Base-by-base conservation (phyloP, 2,888 invertebrate genomes). In the Norana najaformis region DNA sequence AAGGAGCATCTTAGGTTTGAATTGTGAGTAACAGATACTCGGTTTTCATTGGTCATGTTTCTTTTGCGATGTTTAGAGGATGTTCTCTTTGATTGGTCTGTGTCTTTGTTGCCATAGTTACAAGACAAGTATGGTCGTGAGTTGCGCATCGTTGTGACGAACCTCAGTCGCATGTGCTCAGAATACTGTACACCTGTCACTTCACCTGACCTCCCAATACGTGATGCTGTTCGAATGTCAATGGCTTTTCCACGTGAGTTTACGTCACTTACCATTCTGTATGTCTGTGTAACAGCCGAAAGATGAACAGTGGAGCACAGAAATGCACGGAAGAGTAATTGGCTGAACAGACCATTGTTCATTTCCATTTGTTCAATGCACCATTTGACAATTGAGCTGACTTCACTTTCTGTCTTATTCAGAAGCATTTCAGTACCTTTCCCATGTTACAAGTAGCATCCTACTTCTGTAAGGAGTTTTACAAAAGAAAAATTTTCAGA, bases 241-340 rank as follows among this genome's bases (percentile, higher is more conserved):
- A 92, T 92, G 92, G 91, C 92, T 30, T 92, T 92, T 89, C 92
- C 92, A 35, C 91, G 92, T 92, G 37, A 35, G 83, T 83, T 41
- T 23, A 14, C 37, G 5, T n/a, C 16, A 30, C 14, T 69, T 13
- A n/a, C 30, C 30, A n/a, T 8, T 30, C 37, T 38, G 18, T 89
- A 20, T 30, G 30, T 88, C n/a, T 41, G 0, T 41, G 36, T 88
- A 14, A 23, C 34, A 37, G 23, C 4, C 1, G 30, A 30, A 53
- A 3, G 5, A 53, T 30, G 53, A 53, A 23, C 47, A 16, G 11
- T 13, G n/a, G n/a, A 69, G 30, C 69, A 69, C 30, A 0, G 8
- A n/a, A n/a, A 11, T 0, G n/a, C 8, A n/a, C 30, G 11, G 69
- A 69, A 69, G 6, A 6, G n/a, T n/a, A 1, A n/a, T n/a, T n/a